Evolutionary conservation across 2,113 vertebrate species (phyloP), one percentile per base, ranked within the genome.

Genomic region (Pyxicephalus adspersus): DNA sequence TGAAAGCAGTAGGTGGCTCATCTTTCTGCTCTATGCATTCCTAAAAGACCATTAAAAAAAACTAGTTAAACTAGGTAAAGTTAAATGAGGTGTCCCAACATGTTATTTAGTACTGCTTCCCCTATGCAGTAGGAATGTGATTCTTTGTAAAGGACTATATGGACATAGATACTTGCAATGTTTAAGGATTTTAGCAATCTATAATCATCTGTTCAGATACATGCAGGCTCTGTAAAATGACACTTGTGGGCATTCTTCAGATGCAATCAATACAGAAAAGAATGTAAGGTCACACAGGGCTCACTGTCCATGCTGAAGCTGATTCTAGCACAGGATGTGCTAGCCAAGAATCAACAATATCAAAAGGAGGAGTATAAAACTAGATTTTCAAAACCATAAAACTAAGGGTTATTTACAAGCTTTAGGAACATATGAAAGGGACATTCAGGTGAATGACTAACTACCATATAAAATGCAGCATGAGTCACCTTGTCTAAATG

Each of bases 191-290:
- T 18, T 6, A 64, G 31, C 25, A 73, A 80, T 72, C 38, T 52
- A 72, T 80, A 80, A 60, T n/a, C 25, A 45, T 16, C 28, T 52
- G 70, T 45, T 73, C 34, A 65, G 50, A 31, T 65, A 81, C 60
- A 34, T 65, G 70, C 38, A 23, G 19, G 74, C 52, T 57, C 61
- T 63, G 19, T 57, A 38, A 57, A 29, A 19, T 26, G 55, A 54
- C 16, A n/a, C 60, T 20, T 38, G 26, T 60, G 65, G 28, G 29
- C 28, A 31, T 20, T 19, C 20, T 55, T 81, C 70, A 65, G 60
- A 81, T 57, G 34, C n/a, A 81, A 81, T 81, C 68, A 64, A 81
- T 81, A 73, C n/a, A 0, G 8, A 64, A 72, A 64, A 63, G 60
- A 73, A 38, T 64, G 20, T 31, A 64, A 74, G 79, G 68, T 81